phyloP scores from a whole-genome alignment of 1,140 invertebrate genomes.

The Lethocerus indicus region DNA sequence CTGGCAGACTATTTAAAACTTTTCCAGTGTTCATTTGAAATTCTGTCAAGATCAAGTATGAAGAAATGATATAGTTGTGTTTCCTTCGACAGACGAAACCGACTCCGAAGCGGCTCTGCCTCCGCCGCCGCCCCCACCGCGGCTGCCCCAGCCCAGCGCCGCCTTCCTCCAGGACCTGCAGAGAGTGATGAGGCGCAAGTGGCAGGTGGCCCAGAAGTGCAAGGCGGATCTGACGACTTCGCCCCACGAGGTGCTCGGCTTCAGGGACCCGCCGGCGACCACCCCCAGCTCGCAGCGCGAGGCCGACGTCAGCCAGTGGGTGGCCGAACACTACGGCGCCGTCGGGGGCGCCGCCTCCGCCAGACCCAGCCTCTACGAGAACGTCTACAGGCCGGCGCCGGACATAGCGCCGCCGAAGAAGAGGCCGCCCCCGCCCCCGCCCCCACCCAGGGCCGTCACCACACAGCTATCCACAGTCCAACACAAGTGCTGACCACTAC shows the following conservation, averaged over 20 bases:
- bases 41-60: too few relatives aligned
- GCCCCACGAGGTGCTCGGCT: conserved; percentile 79
- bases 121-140: conserved; percentile 36
- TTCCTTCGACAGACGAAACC: too few relatives aligned
- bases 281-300: conserved; percentile 50
- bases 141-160: conserved; percentile 36
- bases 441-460: conserved; percentile 58
- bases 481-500: too few relatives aligned
- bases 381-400: conserved; percentile 18
- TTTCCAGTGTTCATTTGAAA: too few relatives aligned
- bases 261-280: conserved; percentile 51
- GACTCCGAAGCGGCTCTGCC: conserved; percentile 30
- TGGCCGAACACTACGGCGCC: conserved; percentile 67
- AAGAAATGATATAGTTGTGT: too few relatives aligned
- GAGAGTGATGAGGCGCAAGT: conserved; percentile 67
- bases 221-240: conserved; percentile 67
- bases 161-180: conserved; percentile 77
- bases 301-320: conserved; percentile 70
- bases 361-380: conserved; percentile 9
- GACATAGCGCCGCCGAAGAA: conserved; percentile 26
- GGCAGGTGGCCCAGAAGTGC: conserved; percentile 84
- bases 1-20: too few relatives aligned
- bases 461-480: conserved; percentile 42
- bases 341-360: not conserved
- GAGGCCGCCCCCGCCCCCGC: conserved; percentile 52